Evolutionary conservation across 1,140 invertebrate species (phyloP).

Genomic region (Hylaeus anthracinus): DNA sequence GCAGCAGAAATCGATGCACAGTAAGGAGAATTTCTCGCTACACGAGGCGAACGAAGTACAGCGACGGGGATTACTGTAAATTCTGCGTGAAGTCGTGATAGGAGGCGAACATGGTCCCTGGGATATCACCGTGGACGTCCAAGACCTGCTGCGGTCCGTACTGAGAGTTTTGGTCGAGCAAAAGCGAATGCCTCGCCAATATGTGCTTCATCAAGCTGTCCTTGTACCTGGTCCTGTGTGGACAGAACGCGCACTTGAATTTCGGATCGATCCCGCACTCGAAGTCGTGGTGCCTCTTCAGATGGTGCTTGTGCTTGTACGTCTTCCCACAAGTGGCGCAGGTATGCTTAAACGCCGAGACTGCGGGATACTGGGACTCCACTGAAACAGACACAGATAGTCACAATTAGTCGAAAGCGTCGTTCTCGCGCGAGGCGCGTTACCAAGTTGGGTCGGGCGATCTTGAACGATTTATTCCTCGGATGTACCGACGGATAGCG

Average conservation of each 20-base stretch:
- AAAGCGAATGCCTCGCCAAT: slow-evolving; percentile 70
- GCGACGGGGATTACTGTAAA: background rate
- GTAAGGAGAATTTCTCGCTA: too few species aligned
- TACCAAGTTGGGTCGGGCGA: background rate
- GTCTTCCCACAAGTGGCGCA: slow-evolving; percentile 80
- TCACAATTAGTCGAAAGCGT: slow-evolving; percentile 10
- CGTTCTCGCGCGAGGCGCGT: background rate
- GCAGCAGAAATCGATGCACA: too few species aligned
- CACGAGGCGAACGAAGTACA: too few species aligned
- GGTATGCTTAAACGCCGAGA: slow-evolving; percentile 57
- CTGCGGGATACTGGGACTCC: slow-evolving; percentile 27
- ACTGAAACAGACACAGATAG: slow-evolving; percentile 59
- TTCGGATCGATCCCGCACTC: slow-evolving; percentile 83
- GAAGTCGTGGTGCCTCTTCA: slow-evolving; percentile 81
- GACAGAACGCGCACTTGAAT: slow-evolving; percentile 82
- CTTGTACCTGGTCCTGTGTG: slow-evolving; percentile 82
- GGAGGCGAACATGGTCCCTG: slow-evolving; percentile 35
- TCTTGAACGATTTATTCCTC: background rate
- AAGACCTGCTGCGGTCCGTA: slow-evolving; percentile 53
- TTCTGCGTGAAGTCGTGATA: slow-evolving; percentile 57
- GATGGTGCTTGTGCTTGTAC: slow-evolving; percentile 81
- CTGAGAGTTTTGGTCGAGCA: slow-evolving; percentile 61
- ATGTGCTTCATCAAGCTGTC: slow-evolving; percentile 78
- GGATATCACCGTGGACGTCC: slow-evolving; percentile 34
- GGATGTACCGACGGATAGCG: background rate